These are phyloP conservation scores for Todiramphus chloris DNA, from an alignment of 2,113 vertebrate species.

Conservation along the genomic window DNA sequence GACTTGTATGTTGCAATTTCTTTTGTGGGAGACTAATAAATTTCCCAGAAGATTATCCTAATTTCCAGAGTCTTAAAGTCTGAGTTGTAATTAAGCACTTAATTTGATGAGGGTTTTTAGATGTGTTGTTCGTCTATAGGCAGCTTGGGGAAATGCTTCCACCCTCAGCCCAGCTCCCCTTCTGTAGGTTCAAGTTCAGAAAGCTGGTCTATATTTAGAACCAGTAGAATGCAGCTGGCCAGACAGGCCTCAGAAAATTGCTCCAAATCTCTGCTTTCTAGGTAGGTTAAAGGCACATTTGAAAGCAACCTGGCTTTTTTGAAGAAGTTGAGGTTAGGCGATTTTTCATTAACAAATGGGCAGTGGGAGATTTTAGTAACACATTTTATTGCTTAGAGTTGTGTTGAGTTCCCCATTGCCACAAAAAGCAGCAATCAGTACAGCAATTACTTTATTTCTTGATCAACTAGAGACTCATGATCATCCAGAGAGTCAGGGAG, in stretches of 20 bases:
- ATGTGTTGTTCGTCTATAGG: slow-evolving; percentile 41
- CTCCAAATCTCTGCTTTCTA: background rate
- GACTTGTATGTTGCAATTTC: slow-evolving; percentile 14
- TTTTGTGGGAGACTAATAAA: slow-evolving; percentile 45
- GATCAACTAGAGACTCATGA: background rate
- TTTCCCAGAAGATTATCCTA: slow-evolving; percentile 58
- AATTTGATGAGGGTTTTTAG: slow-evolving; percentile 54
- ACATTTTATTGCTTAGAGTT: background rate
- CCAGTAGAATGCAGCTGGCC: background rate
- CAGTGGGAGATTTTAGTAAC: background rate
- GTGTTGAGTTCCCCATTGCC: background rate
- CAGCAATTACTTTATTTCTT: slow-evolving; percentile 6
- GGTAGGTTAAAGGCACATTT: background rate
- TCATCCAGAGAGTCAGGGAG: background rate
- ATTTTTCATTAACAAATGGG: background rate
- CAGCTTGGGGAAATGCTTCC: slow-evolving; percentile 41
- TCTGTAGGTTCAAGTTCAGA: slow-evolving; percentile 1
- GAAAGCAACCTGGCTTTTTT: background rate
- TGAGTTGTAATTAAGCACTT: slow-evolving; percentile 69
- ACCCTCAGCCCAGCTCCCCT: slow-evolving; percentile 1
- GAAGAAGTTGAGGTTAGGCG: background rate
- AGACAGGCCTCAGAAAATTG: background rate
- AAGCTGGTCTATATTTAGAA: slow-evolving; percentile 17
- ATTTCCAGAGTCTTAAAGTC: slow-evolving; percentile 58
- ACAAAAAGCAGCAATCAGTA: background rate